Base-by-base conservation (phyloP, 2,888 invertebrate species). In the Nomada hirtipes region DNA sequence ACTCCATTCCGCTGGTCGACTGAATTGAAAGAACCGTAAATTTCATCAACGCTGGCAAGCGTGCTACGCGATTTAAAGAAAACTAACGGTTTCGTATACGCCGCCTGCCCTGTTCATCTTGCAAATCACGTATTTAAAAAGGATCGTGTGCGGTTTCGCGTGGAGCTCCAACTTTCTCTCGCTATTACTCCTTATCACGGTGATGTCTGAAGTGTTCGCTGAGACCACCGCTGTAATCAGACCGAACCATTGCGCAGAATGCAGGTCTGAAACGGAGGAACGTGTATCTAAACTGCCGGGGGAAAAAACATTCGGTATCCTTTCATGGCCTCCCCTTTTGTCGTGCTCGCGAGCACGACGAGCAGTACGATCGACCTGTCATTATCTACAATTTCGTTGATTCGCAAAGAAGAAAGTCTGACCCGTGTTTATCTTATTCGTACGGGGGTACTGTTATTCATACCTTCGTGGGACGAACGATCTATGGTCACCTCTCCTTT, bases 91-190 rank as follows among this genome's bases (percentile, higher is more conserved):
- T 15, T 75, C 76, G 15, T 53, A 50, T 15, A 89, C 83, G 2
- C 23, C 64, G 20, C 92, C 92, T 0, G 65, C 50, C 15, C 79
- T 80, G 70, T 88, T 79, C 29, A 92, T 84, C 29, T 87, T 70
- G 82, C 88, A 92, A 60, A 92, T 89, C 68, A 90, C 87, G 82
- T 87, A 92, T 77, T 90, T 91, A 82, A 92, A 90, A 44, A 91
- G 83, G 23, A 92, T 68, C 23, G 90, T 84, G 69, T 90, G 89
- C 36, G 79, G 73, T 20, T 73, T 79, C 13, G 86, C 86, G 69
- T 89, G 88, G 36, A 91, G 79, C 59, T 75, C 60, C 13, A 91
- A 76, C 0, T 73, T 63, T 79, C 92, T 88, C 13, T 82, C 82
- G 0, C 81, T 44, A 36, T 65, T 20, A 73, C 86, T 80, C 63